phyloP scores from a whole-genome alignment of 2,797 vertebrate genomes.

The Microctenopoma stevenorrisi region DNA sequence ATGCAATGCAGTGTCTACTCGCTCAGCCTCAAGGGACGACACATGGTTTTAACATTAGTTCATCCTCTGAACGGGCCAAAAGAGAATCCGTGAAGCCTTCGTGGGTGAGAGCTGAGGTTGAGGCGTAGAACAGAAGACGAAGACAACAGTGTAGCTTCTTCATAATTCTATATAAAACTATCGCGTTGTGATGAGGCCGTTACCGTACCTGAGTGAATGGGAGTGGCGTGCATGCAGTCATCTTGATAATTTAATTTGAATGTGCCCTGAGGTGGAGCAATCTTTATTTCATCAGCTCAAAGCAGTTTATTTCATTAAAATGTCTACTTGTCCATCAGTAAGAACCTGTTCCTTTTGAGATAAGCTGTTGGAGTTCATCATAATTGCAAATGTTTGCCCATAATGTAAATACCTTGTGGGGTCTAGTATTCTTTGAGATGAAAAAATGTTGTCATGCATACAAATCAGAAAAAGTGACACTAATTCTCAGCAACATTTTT shows the following conservation, averaged over 20 bases:
- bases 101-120: slow-evolving; percentile 11
- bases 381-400: slow-evolving; percentile 84
- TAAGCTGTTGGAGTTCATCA: slow-evolving; percentile 82
- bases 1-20: slow-evolving; percentile 74
- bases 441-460: slow-evolving; percentile 78
- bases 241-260: slow-evolving; percentile 83
- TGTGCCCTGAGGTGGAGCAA: slow-evolving; percentile 79
- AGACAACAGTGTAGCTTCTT: slow-evolving; percentile 23
- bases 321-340: slow-evolving; percentile 78
- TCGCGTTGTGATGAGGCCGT: slow-evolving; percentile 48
- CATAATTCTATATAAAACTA: slow-evolving; percentile 40
- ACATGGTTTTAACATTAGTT: slow-evolving; percentile 88
- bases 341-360: slow-evolving; percentile 79
- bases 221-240: slow-evolving; percentile 69
- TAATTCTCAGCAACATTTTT: slow-evolving; percentile 77
- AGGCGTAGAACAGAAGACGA: slow-evolving; percentile 7
- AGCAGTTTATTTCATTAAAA: slow-evolving; percentile 84
- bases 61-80: slow-evolving; percentile 58
- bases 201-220: slow-evolving; percentile 71
- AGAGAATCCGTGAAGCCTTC: slow-evolving; percentile 35
- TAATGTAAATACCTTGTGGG: slow-evolving; percentile 80
- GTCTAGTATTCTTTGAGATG: slow-evolving; percentile 77
- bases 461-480: slow-evolving; percentile 77
- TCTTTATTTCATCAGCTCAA: slow-evolving; percentile 82
- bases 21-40: slow-evolving; percentile 77